Conservation (phyloP, 2,797 vertebrate species). For the Craterocephalus amniculus region DNA sequence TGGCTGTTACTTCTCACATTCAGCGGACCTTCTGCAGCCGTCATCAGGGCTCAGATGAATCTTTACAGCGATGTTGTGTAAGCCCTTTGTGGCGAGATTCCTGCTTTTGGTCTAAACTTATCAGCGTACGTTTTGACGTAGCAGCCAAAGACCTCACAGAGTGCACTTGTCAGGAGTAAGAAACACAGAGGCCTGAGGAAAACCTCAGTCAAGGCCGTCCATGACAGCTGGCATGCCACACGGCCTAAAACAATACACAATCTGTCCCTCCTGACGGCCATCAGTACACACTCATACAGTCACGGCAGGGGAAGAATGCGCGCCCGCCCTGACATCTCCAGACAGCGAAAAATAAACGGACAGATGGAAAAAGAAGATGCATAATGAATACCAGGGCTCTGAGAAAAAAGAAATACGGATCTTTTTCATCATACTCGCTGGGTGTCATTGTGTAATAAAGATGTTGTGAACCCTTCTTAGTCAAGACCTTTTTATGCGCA, state of each 20-base stretch:
- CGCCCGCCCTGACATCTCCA: conserved; percentile 62
- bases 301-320: conserved; percentile 64
- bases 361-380: conserved; percentile 67
- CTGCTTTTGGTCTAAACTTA: conserved; percentile 57
- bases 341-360: conserved; percentile 78
- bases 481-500: conserved; percentile 47
- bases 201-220: conserved; percentile 65
- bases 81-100: conserved; percentile 16
- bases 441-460: conserved; percentile 68
- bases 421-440: conserved; percentile 27
- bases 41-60: conserved; percentile 19
- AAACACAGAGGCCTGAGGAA: conserved; percentile 52
- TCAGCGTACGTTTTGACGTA: conserved; percentile 58
- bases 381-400: conserved; percentile 77
- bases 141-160: conserved; percentile 69
- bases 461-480: conserved; percentile 36
- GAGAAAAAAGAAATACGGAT: conserved; percentile 65
- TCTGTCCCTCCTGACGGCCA: conserved; percentile 66
- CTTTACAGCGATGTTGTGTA: conserved; percentile 34
- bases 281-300: conserved; percentile 65
- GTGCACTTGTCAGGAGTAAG: conserved; percentile 42
- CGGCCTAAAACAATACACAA: conserved; percentile 78
- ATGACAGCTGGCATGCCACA: conserved; percentile 74
- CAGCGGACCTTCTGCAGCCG: conserved; percentile 55
- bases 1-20: conserved; percentile 20